A percentile compares a stretch with the other conserved stretches of the same genome.
phyloP scores from a whole-genome alignment of 2,797 vertebrate genomes.

The Myoxocephalus aenaeus region DNA sequence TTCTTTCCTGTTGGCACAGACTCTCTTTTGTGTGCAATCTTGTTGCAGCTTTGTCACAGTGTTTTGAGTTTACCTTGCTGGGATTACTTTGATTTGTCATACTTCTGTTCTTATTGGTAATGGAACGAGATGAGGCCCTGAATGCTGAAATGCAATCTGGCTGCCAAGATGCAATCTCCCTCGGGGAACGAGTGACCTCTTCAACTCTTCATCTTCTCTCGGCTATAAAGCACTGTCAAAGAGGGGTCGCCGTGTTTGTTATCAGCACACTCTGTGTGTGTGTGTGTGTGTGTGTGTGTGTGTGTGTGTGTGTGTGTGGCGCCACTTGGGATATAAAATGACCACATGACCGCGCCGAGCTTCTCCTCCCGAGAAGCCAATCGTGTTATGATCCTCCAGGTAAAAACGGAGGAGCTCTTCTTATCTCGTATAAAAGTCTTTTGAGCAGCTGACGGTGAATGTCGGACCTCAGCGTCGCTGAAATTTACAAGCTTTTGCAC shows the following conservation, averaged over 20 bases:
- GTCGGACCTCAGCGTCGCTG: background rate
- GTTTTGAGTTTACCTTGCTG: conserved; percentile 34
- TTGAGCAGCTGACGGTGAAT: background rate
- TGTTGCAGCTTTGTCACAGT: conserved; percentile 15
- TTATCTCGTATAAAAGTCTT: conserved; percentile 15
- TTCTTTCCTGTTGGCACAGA: background rate
- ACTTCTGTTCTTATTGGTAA: conserved; percentile 37
- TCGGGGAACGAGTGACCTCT: conserved; percentile 62
- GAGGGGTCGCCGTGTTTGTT: conserved; percentile 37
- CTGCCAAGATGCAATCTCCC: conserved; percentile 52
- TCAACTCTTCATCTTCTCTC: conserved; percentile 60
- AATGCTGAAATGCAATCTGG: conserved; percentile 65
- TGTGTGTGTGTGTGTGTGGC: conserved; percentile 9
- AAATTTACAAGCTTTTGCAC: conserved; percentile 14
- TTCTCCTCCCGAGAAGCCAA: conserved; percentile 36
- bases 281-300: conserved; percentile 33
- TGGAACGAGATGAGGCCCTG: conserved; percentile 55
- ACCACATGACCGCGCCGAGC: conserved; percentile 22
- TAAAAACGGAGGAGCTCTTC: conserved; percentile 22
- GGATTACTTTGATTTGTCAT: conserved; percentile 54
- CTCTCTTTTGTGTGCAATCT: conserved; percentile 11
- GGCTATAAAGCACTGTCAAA: conserved; percentile 54
- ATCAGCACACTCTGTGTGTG: conserved; percentile 45
- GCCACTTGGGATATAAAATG: conserved; percentile 53
- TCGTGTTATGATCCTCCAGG: conserved; percentile 38